Evolutionary conservation across 2,888 invertebrate genomes (phyloP).

Genomic region (Monochamus alternatus): DNA sequence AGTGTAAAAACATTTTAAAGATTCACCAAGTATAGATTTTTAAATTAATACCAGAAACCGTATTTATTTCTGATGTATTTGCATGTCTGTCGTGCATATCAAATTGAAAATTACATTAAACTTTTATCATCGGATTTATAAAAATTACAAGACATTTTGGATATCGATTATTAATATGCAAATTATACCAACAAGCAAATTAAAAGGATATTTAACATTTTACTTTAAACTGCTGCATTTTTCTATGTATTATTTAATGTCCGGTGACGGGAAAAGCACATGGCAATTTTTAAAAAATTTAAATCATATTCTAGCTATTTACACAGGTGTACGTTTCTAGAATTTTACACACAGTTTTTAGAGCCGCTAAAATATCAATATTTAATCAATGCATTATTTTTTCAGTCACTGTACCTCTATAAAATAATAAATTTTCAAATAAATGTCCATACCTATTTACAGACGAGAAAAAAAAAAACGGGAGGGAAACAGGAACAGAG

Average conservation of each 20-base stretch:
- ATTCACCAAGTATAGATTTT: conserved; percentile 42
- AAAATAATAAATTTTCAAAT: too few species aligned
- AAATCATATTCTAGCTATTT: conserved; percentile 22
- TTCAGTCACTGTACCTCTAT: background rate
- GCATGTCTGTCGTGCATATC: conserved; percentile 48
- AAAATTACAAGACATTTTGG: conserved; percentile 44
- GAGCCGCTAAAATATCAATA: background rate
- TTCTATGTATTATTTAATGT: conserved; percentile 16
- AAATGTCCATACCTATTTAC: too few species aligned
- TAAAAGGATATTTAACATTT: conserved; percentile 36
- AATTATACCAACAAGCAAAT: conserved; percentile 42
- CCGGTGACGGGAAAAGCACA: conserved; percentile 20
- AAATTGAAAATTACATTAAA: conserved; percentile 43
- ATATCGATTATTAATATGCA: conserved; percentile 43
- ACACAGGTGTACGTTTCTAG: conserved; percentile 19
- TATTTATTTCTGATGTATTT: conserved; percentile 44
- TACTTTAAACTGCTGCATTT: conserved; percentile 16
- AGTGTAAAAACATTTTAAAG: conserved; percentile 36
- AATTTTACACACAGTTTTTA: background rate
- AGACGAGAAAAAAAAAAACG: too few species aligned
- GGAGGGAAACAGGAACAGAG: too few species aligned
- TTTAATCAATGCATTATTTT: background rate
- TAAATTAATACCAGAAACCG: conserved; percentile 44
- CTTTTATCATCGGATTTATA: conserved; percentile 40
- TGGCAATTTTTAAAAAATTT: conserved; percentile 18